Evolutionary conservation across 1,140 invertebrate species (phyloP), one percentile per base, ranked within the genome.

Genomic region (Psilanteris sp.): DNA sequence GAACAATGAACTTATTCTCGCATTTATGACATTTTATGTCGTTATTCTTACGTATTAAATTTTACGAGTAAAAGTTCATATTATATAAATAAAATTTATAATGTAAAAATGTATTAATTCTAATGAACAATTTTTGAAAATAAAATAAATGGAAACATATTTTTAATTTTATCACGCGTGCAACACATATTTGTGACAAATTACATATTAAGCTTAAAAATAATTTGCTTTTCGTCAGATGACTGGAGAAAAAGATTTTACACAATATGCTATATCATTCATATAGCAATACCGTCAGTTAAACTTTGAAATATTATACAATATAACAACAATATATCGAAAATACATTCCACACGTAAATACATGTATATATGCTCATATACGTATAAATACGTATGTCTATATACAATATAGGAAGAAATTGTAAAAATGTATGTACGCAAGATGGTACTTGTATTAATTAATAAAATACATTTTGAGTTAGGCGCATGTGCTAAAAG

Each of bases 251-350:
- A 20, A 16, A 39, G 29, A 48, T 43, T 37, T 44, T 37, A 13
- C 41, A 57, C 48, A 64, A 50, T 44, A 46, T 14, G 11, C 16
- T 27, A 14, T 59, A 43, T 32, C 41, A 62, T 55, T 64, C 22
- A 44, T 61, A 34, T 55, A 48, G 29, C 32, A 64, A 39, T 64
- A 36, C 34, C 44, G 34, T 15, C 41, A 57, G 9, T 73, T 73
- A 66, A 73, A 73, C 59, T 73, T 66, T 73, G 34, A 73, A 59
- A 59, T 66, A 41, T 73, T 64, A 59, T 73, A 73, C 70, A 74
- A 66, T 74, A 67, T 74, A 74, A 74, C 61, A 74, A 74, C 70
- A 61, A 74, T 74, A 74, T 74, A 74, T 67, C 70, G 70, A 74
- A 74, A 74, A 74, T 74, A 74, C 43, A 18, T 43, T 57, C 14